Evolutionary conservation across 2,113 vertebrate genomes (phyloP), one percentile per base, ranked within the genome.

Genomic region (Oxyura jamaicensis): DNA sequence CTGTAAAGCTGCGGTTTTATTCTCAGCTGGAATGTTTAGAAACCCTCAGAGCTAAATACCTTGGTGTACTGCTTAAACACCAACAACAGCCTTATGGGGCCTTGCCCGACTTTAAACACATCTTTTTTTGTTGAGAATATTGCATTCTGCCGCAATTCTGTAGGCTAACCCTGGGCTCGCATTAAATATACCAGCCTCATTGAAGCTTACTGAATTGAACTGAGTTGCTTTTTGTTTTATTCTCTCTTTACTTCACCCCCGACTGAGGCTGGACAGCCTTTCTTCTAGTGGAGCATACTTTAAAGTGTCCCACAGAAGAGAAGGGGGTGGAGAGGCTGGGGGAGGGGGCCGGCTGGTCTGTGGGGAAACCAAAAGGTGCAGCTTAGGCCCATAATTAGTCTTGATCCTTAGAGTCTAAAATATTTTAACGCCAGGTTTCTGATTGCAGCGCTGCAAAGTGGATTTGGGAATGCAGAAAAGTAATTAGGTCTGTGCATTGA

Each of bases 401-500:
- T 99, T 99, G 98, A 99, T 99, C 98, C 98, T 98, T 97, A 95
- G 98, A 98, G 98, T 98, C 98, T 98, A 98, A 99, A 99, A 99
- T 99, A 99, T 99, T 99, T 99, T 98, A 99, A 98, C 97, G 98
- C 98, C 98, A 98, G 98, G 98, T 99, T 99, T 99, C 98, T 98
- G 98, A 98, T 99, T 99, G 98, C 99, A 98, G 98, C 97, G 66
- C 97, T 35, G 98, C 98, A 98, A 98, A 98, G 98, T 98, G 97
- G 98, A 98, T 98, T 99, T 98, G 98, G 98, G 98, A 99, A 99
- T 98, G 98, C 98, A 98, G 98, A 98, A 98, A 98, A 98, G 98
- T 99, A 99, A 99, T 99, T 99, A 99, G 98, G 98, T 98, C 98
- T 99, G 99, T 99, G 98, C 98, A 99, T 65, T 98, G 98, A 98